Evolutionary conservation across 2,797 vertebrate genomes (phyloP).

Genomic region (Characodon lateralis): DNA sequence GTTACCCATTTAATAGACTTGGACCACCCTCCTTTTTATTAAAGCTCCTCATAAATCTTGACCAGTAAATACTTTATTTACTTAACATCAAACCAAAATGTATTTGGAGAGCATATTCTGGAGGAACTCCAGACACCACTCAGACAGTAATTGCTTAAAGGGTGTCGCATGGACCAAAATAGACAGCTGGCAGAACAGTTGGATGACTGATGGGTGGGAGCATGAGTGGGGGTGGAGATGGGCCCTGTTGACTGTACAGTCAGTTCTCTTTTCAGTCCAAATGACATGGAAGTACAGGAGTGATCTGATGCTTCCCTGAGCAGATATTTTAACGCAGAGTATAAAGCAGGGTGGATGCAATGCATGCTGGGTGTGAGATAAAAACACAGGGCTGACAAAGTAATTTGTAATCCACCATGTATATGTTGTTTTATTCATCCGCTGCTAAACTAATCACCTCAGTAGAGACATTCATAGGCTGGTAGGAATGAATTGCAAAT

Average conservation of each 20-base stretch:
- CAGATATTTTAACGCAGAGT: neutral
- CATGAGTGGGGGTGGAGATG: neutral
- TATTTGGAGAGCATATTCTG: slow-evolving; percentile 35
- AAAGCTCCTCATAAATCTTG: slow-evolving; percentile 17
- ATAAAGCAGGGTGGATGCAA: neutral
- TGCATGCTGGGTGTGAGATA: slow-evolving; percentile 11
- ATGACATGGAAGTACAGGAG: neutral
- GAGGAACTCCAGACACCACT: slow-evolving; percentile 54
- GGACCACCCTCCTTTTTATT: neutral
- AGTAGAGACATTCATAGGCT: slow-evolving; percentile 23
- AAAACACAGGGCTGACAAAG: slow-evolving; percentile 27
- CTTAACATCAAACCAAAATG: slow-evolving; percentile 20
- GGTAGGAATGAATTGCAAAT: slow-evolving; percentile 50
- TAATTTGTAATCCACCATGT: slow-evolving; percentile 46
- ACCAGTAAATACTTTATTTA: slow-evolving; percentile 23
- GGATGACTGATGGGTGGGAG: slow-evolving; percentile 15
- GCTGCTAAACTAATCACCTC: slow-evolving; percentile 36
- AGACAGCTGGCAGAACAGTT: slow-evolving; percentile 61
- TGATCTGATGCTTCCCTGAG: neutral
- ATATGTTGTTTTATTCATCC: slow-evolving; percentile 38
- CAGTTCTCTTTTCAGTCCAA: slow-evolving; percentile 16
- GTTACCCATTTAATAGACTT: neutral
- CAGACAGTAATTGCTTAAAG: slow-evolving; percentile 52
- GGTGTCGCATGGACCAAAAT: slow-evolving; percentile 57
- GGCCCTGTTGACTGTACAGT: slow-evolving; percentile 17